phyloP scores from a whole-genome alignment of 2,888 invertebrate species.

The Cosmia trapezina region DNA sequence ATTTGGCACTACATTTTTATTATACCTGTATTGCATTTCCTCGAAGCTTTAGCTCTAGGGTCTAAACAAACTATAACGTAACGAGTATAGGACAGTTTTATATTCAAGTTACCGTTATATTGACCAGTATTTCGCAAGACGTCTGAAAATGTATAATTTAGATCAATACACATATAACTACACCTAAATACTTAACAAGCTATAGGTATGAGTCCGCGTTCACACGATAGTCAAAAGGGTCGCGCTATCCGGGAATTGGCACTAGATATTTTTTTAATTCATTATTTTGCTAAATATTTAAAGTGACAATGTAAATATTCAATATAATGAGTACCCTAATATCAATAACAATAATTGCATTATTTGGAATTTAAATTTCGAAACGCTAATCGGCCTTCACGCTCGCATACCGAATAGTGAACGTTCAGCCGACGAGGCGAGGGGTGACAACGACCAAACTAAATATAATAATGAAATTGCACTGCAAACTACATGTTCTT shows the following conservation, averaged over 20 bases:
- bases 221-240: constrained; percentile 78
- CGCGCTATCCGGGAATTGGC: constrained; percentile 83
- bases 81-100: constrained; percentile 53
- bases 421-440: constrained; percentile 72
- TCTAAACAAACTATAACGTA: constrained; percentile 55
- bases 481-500: constrained; percentile 57
- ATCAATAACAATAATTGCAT: constrained; percentile 83
- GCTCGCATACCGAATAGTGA: constrained; percentile 72
- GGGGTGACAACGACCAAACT: constrained; percentile 72
- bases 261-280: constrained; percentile 78
- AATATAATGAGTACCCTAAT: constrained; percentile 82
- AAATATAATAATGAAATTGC: constrained; percentile 65
- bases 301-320: constrained; percentile 82
- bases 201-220: constrained; percentile 80
- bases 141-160: constrained; percentile 65
- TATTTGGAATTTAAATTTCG: constrained; percentile 79
- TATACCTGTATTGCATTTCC: constrained; percentile 70
- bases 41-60: constrained; percentile 71
- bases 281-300: constrained; percentile 82
- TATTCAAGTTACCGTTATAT: constrained; percentile 54
- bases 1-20: constrained; percentile 77
- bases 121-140: constrained; percentile 66
- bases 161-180: constrained; percentile 80
- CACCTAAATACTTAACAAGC: constrained; percentile 82
- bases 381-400: constrained; percentile 72